Percentiles rank a stretch among this genome's conserved stretches.
Conservation (phyloP, 2,113 vertebrate genomes). For the Helogale parvula region DNA sequence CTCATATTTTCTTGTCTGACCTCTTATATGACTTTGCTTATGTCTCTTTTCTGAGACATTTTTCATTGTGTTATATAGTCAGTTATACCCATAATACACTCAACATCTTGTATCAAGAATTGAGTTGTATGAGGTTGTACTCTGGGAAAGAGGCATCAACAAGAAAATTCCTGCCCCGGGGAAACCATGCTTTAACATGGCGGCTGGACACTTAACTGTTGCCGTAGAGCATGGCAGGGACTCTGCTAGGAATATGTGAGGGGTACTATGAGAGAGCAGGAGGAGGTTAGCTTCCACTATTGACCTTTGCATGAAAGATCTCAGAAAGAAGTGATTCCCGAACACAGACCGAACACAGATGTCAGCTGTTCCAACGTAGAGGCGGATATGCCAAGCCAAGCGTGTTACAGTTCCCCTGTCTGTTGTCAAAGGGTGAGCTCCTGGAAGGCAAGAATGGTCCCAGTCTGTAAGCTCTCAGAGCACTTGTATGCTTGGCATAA, state of each 20-base stretch:
- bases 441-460: neutral
- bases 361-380: neutral
- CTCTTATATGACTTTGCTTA: neutral
- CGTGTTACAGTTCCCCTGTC: neutral
- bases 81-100: neutral
- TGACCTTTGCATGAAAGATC: neutral
- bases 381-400: neutral
- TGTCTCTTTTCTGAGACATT: neutral
- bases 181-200: neutral
- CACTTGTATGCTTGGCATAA: neutral
- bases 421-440: neutral
- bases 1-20: neutral
- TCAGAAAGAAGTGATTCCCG: neutral
- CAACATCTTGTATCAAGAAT: neutral
- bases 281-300: no score
- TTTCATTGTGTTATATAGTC: neutral
- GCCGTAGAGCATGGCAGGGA: fast-evolving
- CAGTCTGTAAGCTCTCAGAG: neutral
- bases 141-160: neutral
- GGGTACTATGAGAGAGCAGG: neutral
- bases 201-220: no score
- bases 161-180: neutral
- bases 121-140: neutral
- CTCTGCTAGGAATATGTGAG: neutral
- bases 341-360: neutral